Evolutionary conservation across 2,113 vertebrate genomes (phyloP).

Genomic region (Triplophysa tibetana): DNA sequence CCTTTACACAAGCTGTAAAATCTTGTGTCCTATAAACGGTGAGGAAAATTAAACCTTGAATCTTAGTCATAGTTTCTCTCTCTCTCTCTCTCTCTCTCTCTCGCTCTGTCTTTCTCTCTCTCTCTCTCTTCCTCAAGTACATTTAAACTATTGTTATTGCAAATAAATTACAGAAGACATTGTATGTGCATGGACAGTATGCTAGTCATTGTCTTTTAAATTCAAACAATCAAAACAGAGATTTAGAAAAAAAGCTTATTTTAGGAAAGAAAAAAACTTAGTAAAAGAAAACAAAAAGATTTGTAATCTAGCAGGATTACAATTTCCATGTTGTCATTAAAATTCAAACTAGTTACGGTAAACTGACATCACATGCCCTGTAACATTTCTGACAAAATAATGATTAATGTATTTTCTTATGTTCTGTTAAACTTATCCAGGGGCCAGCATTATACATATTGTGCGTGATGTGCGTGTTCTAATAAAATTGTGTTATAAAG

Average conservation of each 20-base stretch:
- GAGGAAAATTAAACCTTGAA: slow-evolving; percentile 23
- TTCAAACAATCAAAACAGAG: slow-evolving; percentile 14
- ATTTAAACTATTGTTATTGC: background rate
- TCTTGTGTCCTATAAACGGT: slow-evolving; percentile 27
- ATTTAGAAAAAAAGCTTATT: background rate
- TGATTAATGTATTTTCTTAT: background rate
- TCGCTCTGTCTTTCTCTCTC: background rate
- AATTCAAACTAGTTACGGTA: background rate
- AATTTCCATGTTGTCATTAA: background rate
- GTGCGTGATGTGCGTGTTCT: too few relatives aligned
- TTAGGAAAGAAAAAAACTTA: background rate
- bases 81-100: background rate
- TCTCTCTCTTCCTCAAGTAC: background rate
- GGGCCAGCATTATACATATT: too few relatives aligned
- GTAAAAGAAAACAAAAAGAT: background rate
- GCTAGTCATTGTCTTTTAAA: background rate
- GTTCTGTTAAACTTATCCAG: too few relatives aligned
- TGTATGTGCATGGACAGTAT: background rate
- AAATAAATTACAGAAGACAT: too few relatives aligned
- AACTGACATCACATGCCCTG: background rate
- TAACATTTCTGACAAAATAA: background rate
- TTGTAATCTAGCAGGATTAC: background rate
- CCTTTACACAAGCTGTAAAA: slow-evolving; percentile 21
- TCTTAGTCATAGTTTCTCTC: background rate
- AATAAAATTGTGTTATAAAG: background rate